A percentile compares a stretch with the other conserved stretches of the same genome.
These are phyloP conservation scores for Chloromyia formosa DNA, from an alignment of 2,888 invertebrate genomes.

Conservation along the genomic window DNA sequence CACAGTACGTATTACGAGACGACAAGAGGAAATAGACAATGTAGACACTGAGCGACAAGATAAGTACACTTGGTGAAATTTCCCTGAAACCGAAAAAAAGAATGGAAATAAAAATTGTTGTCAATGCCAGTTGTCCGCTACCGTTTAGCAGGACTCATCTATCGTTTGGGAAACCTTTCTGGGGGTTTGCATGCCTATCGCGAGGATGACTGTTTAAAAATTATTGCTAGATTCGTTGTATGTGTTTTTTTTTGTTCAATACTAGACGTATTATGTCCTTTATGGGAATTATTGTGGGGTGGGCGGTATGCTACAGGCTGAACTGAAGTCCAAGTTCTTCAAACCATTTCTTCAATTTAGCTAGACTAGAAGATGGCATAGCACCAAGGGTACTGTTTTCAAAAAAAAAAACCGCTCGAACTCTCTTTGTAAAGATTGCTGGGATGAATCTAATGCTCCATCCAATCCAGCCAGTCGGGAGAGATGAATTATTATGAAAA, in stretches of 20 bases:
- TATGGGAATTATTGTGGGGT: too few species aligned
- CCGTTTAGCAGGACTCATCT: not conserved
- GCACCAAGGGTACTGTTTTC: too few species aligned
- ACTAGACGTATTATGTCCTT: not conserved
- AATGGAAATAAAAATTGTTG: conserved; percentile 16
- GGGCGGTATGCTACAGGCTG: too few species aligned
- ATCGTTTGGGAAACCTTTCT: too few species aligned
- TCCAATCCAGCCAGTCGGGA: not conserved
- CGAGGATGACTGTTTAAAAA: not conserved
- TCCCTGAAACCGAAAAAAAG: too few species aligned
- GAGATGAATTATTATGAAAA: conserved; percentile 51
- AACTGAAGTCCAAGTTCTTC: too few species aligned
- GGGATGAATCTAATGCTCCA: too few species aligned
- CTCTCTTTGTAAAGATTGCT: too few species aligned
- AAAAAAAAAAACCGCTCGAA: too few species aligned
- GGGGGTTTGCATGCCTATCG: too few species aligned
- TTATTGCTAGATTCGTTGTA: not conserved
- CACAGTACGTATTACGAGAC: not conserved
- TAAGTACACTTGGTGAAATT: conserved; percentile 6
- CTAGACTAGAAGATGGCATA: too few species aligned
- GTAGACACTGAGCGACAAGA: not conserved
- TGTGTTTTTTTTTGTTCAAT: not conserved
- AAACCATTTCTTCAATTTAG: too few species aligned
- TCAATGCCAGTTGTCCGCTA: not conserved
- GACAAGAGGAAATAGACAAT: not conserved